Evolutionary conservation across 2,113 vertebrate species (phyloP).

Genomic region (cat (Felis catus)): DNA sequence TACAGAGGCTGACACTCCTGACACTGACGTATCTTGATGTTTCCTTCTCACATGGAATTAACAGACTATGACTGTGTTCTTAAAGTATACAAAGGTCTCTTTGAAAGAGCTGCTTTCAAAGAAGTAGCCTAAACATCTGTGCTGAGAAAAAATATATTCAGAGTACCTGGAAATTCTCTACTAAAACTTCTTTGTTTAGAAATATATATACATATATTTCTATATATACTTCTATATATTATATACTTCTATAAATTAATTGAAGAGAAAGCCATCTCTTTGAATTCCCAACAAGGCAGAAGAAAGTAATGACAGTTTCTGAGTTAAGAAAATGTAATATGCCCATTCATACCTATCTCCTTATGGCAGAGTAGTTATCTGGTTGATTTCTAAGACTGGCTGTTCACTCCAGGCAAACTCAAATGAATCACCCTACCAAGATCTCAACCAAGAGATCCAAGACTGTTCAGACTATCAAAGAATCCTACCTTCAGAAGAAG

Average conservation of each 20-base stretch:
- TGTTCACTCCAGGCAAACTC: neutral
- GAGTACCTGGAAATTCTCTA: neutral
- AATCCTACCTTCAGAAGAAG: neutral
- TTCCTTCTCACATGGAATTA: neutral
- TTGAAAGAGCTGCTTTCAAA: neutral
- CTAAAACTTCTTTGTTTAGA: neutral
- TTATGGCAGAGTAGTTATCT: neutral
- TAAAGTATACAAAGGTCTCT: neutral
- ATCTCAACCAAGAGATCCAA: neutral
- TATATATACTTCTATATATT: neutral
- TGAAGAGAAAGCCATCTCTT: neutral
- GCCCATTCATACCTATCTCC: neutral
- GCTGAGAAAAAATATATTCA: neutral
- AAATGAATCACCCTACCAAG: neutral
- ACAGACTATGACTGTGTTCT: neutral
- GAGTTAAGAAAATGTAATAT: constrained; percentile 1
- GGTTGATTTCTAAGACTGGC: neutral
- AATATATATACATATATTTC: neutral
- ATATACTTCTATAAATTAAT: neutral
- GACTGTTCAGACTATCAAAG: neutral
- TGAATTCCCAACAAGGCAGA: neutral
- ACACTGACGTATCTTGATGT: neutral
- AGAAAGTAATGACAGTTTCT: constrained; percentile 12
- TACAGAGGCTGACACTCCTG: neutral
- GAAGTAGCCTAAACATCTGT: neutral